phyloP scores from a whole-genome alignment of 2,888 invertebrate genomes.

The Heliconius sara region DNA sequence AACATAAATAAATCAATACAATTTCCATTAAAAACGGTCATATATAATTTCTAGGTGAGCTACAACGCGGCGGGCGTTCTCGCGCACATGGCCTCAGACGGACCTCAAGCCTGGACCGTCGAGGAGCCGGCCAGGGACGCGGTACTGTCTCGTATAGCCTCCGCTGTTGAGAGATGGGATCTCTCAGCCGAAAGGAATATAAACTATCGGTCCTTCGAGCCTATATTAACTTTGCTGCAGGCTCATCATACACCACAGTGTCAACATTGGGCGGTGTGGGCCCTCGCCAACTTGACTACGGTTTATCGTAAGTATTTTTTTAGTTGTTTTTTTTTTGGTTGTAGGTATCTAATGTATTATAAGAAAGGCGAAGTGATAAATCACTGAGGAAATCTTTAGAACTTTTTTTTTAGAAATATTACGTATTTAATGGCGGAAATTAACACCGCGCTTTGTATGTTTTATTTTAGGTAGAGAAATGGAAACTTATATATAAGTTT shows the following conservation, averaged over 20 bases:
- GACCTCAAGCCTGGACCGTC: constrained; percentile 92
- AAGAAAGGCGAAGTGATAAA: too few relatives aligned
- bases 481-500: too few relatives aligned
- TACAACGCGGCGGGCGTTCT: constrained; percentile 98
- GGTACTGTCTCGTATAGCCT: constrained; percentile 90
- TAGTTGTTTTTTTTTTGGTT: not conserved
- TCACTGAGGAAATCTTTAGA: not conserved
- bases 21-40: not conserved
- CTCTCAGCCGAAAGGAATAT: constrained; percentile 94
- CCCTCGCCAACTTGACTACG: constrained; percentile 96
- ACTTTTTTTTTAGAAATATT: not conserved
- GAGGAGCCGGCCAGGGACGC: constrained; percentile 87
- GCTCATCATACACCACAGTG: constrained; percentile 95
- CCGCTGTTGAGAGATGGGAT: constrained; percentile 95
- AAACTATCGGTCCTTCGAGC: constrained; percentile 96
- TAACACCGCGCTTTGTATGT: not conserved
- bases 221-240: constrained; percentile 92
- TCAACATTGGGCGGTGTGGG: constrained; percentile 99
- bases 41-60: constrained; percentile 85
- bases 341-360: not conserved
- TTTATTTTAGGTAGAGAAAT: too few relatives aligned
- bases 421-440: not conserved
- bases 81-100: constrained; percentile 97
- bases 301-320: constrained; percentile 91
- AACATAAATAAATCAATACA: too few relatives aligned